Base-by-base conservation (phyloP, 2,888 invertebrate species). In the Rhodophaea formosa region DNA sequence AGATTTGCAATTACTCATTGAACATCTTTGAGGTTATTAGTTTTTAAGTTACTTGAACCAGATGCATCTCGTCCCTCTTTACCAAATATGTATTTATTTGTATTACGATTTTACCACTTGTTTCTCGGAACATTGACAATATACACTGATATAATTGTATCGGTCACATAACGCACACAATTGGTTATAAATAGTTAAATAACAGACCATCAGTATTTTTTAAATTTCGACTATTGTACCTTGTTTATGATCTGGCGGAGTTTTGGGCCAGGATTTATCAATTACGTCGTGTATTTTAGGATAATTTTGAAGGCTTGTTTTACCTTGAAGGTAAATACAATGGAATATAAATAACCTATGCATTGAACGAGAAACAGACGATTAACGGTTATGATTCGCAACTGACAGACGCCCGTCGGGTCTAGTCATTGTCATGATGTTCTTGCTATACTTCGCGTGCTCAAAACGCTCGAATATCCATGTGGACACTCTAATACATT, bases 81-180 rank as follows among this genome's bases (percentile, higher is more conserved):
- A 35, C 54, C 54, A 55, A 55, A 55, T 55, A 55, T 55, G 54
- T 55, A 17, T 45, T 45, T 14, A 43, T 23, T 43, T 43, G 39
- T 43, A 42, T 43, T 43, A 8, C 44, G 15, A 32, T 55, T 35
- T n/a, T 29, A 12, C 12, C 15, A 17, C 45, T 55, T 45, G 32
- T 46, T 10, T 54, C 30, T 32, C 46, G 23, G 12, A 17, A 43
- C 29, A 17, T 44, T 53, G 32, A 30, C 54, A 45, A 55, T 44
- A 35, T 55, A 15, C 30, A 17, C 35, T 32, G 53, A 45, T 46
- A 55, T 16, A 35, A 16, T 8, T 49, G n/a, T 17, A 7, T 35
- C 16, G 51, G n/a, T 32, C 8, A 35, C 16, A 10, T 15, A 32
- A 49, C 53, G 53, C 53, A 54, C 54, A 55, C 30, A 35, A 39